phyloP scores from a whole-genome alignment of 2,797 vertebrate genomes.

The Enteromius anoplus region DNA sequence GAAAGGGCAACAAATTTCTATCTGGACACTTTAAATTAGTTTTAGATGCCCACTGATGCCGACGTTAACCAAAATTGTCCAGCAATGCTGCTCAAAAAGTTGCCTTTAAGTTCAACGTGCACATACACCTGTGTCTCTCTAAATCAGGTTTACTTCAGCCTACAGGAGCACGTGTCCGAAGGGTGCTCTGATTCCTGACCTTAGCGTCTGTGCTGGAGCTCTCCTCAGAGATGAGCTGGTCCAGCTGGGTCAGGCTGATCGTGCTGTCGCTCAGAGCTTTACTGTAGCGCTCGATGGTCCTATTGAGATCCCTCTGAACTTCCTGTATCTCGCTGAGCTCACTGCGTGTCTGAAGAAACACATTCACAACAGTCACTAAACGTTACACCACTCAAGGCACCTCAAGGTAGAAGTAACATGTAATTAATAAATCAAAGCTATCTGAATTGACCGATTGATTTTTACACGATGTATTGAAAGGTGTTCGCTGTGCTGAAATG shows the following conservation, averaged over 20 bases:
- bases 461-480: too few species aligned
- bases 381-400: too few species aligned
- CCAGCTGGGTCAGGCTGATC: conserved; percentile 82
- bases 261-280: conserved; percentile 81
- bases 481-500: too few species aligned
- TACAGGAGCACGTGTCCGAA: not conserved
- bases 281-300: conserved; percentile 86
- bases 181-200: conserved; percentile 50
- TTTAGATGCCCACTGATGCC: too few species aligned
- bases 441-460: too few species aligned
- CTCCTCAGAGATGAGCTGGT: conserved; percentile 80
- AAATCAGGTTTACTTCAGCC: not conserved
- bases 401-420: too few species aligned
- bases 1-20: too few species aligned
- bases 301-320: conserved; percentile 84
- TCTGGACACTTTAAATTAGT: too few species aligned
- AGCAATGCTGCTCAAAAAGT: too few species aligned
- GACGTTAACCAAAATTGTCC: too few species aligned
- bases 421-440: too few species aligned
- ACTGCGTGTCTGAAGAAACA: conserved; percentile 81
- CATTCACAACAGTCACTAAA: not conserved
- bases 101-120: not conserved
- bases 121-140: not conserved
- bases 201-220: conserved; percentile 80
- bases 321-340: conserved; percentile 89